phyloP scores from a whole-genome alignment of 2,797 vertebrate genomes.

The Potorous gilbertii region DNA sequence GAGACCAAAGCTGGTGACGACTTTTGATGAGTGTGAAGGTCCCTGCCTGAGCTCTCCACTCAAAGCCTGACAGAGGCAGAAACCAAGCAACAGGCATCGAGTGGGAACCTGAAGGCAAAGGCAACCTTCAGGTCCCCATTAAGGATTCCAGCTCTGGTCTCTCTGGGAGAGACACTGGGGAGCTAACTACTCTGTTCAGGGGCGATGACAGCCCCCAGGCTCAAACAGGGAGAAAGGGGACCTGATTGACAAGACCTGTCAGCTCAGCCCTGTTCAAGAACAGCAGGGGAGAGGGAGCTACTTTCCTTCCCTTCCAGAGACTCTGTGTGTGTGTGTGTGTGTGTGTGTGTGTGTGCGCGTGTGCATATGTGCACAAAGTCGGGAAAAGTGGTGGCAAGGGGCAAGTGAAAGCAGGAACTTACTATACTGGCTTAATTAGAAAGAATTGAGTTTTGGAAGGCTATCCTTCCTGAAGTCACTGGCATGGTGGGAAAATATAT shows the following conservation, averaged over 20 bases:
- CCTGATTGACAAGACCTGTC: not conserved
- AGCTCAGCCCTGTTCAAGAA: not conserved
- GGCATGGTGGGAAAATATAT: not conserved
- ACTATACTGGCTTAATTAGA: not conserved
- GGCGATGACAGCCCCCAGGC: not conserved
- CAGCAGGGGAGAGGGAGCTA: not conserved
- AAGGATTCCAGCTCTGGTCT: not conserved
- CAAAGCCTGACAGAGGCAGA: not conserved
- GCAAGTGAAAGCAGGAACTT: not conserved
- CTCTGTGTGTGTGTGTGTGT: not conserved
- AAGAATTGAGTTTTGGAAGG: not conserved
- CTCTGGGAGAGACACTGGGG: not conserved
- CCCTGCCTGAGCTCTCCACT: not conserved
- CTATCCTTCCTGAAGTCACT: conserved; percentile 5
- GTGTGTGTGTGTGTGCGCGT: too few relatives aligned
- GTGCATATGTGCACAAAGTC: too few relatives aligned
- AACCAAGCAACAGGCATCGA: not conserved
- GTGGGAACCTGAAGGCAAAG: not conserved
- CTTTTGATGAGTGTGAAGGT: not conserved
- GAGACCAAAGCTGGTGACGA: not conserved
- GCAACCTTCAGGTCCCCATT: not conserved
- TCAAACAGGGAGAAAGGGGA: not conserved
- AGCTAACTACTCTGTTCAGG: accelerated
- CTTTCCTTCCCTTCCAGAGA: not conserved
- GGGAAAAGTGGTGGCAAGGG: not conserved